phyloP scores from a whole-genome alignment of 2,113 vertebrate genomes.

The Chloebia gouldiae region DNA sequence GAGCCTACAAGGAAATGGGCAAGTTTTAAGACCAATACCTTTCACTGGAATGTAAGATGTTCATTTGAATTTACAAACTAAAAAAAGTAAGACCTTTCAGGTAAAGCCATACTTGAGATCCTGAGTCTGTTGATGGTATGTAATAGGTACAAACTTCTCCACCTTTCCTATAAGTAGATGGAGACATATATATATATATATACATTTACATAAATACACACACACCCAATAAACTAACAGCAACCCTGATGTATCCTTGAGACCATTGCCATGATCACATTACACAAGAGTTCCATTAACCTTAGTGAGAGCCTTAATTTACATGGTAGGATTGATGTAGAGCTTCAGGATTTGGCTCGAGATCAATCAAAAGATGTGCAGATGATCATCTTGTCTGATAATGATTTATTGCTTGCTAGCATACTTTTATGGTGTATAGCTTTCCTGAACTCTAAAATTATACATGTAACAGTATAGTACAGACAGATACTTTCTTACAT shows the following conservation, averaged over 20 bases:
- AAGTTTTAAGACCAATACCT: not conserved
- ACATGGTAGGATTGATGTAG: not conserved
- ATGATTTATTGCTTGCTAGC: not conserved
- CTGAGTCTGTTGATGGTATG: not conserved
- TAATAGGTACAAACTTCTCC: not conserved
- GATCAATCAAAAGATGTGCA: not conserved
- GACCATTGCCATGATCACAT: not conserved
- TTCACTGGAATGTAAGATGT: not conserved
- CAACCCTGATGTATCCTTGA: not conserved
- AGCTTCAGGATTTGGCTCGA: not conserved
- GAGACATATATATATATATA: not conserved
- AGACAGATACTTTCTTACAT: not conserved
- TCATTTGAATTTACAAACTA: not conserved
- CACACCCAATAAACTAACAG: not conserved
- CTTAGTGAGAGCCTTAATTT: not conserved
- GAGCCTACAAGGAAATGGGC: conserved; percentile 76
- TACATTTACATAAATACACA: not conserved
- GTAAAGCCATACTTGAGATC: not conserved
- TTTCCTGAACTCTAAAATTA: not conserved
- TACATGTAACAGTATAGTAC: not conserved
- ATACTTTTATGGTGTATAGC: not conserved
- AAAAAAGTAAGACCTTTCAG: not conserved
- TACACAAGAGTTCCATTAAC: not conserved
- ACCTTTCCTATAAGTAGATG: not conserved
- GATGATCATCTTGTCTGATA: not conserved